phyloP scores from a whole-genome alignment of 2,113 vertebrate species.

The Oriolus oriolus region DNA sequence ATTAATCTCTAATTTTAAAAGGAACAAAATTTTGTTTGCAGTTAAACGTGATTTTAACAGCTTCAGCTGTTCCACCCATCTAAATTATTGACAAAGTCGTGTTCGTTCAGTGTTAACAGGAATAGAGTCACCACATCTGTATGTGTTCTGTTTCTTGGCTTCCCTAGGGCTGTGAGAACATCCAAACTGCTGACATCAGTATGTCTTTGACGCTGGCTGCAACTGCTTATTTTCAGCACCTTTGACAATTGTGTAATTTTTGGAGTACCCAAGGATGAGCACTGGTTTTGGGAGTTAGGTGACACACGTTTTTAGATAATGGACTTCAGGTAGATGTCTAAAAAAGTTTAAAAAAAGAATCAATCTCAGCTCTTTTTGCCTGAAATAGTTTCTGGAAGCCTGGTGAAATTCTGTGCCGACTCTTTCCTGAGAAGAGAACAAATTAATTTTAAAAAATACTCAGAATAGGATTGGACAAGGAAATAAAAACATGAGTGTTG shows the following conservation, averaged over 20 bases:
- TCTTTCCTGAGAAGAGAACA: background rate
- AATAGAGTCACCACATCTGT: background rate
- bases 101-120: background rate
- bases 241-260: background rate
- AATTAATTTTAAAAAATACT: background rate
- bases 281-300: background rate
- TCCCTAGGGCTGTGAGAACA: background rate
- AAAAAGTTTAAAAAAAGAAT: background rate
- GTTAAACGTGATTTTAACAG: background rate
- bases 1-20: background rate
- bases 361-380: background rate
- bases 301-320: background rate
- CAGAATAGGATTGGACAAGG: background rate
- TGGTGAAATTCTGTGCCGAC: background rate
- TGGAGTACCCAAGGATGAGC: background rate
- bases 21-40: background rate
- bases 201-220: background rate
- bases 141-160: background rate
- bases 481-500: background rate
- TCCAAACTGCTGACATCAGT: background rate
- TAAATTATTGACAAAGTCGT: background rate
- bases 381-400: background rate
- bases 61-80: background rate
- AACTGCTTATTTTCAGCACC: background rate
- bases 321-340: background rate